Evolutionary conservation across 1,140 invertebrate genomes (phyloP), one percentile per base, ranked within the genome.

Genomic region (Cylas formicarius): DNA sequence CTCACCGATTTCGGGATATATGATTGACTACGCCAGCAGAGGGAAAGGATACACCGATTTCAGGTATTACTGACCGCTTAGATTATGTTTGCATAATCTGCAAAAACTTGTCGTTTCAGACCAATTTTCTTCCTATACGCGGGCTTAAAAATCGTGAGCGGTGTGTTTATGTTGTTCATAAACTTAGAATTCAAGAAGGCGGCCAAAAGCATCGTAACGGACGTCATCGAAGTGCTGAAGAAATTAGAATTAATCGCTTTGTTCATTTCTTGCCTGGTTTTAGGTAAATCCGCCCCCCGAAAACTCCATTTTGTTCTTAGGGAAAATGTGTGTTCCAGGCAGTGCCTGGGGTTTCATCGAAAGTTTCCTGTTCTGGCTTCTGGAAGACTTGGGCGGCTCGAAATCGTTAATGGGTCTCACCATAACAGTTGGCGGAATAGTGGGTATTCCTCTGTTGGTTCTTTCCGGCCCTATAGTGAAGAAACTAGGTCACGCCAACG

Each of bases 361-460:
- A 64, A 86, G 80, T 42, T 92, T 90, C 65, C 68, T 91, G 3
- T 91, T 90, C 65, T 90, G 85, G 86, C 73, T 88, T 43, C 72
- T 91, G 6, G 76, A 86, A 65, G 85, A 87, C 58, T 67, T 90
- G 38, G 85, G 84, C 10, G 82, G 78, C 6, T 80, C 81, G 1
- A 78, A 84, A 46, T 82, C 81, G 6, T 67, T 91, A 17, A 86
- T 91, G 78, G 88, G 88, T 11, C 76, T 91, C 35, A 89, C 86
- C 0, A 77, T 90, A 46, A 84, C 85, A 0, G 80, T 88, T 17
- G 84, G 82, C 8, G 83, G 83, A 17, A 67, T 86, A 1, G 77
- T 82, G 4, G 86, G 87, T 8, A 72, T 90, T 36, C 82, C 86
- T 4, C 70, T 90, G 14, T 66, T 91, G 2, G 80, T 83, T 5